These are phyloP conservation scores for Lasioglossum albipes DNA, from an alignment of 1,140 invertebrate species.

Conservation along the genomic window DNA sequence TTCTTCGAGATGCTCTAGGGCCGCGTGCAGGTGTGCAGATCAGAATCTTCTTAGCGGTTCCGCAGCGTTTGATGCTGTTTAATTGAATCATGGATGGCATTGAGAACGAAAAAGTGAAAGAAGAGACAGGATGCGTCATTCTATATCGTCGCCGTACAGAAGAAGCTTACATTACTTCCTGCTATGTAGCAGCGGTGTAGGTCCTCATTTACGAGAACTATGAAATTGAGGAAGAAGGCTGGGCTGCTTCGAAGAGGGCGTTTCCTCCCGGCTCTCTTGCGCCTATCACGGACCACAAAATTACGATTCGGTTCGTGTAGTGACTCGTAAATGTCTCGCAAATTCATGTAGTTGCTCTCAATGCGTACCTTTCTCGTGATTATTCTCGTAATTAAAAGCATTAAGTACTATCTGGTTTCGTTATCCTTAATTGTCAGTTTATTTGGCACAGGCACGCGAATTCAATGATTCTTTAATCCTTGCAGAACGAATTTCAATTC, in stretches of 20 bases:
- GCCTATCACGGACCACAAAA: constrained; percentile 7
- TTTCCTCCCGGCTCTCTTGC: constrained; percentile 23
- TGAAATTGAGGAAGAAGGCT: constrained; percentile 34
- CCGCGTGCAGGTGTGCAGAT: neutral
- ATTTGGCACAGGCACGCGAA: too few relatives aligned
- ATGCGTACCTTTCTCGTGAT: too few relatives aligned
- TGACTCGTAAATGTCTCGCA: too few relatives aligned
- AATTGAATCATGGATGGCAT: constrained; percentile 9
- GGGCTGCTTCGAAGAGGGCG: constrained; percentile 27
- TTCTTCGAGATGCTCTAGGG: too few relatives aligned
- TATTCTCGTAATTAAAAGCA: too few relatives aligned
- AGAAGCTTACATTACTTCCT: constrained; percentile 40
- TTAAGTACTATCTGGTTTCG: too few relatives aligned
- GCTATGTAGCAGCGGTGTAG: constrained; percentile 27
- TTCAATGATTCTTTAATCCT: too few relatives aligned
- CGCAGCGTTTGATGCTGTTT: neutral
- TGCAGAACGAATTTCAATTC: too few relatives aligned
- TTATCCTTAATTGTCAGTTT: too few relatives aligned
- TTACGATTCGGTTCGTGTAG: neutral
- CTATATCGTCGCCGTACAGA: neutral
- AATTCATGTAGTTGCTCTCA: too few relatives aligned
- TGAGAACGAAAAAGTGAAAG: neutral
- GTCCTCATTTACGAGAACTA: neutral
- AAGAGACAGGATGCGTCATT: constrained; percentile 1
- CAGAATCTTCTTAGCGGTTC: neutral